A percentile compares a stretch with the other conserved stretches of the same genome.
phyloP scores from a whole-genome alignment of 2,888 invertebrate species.

The Ametastegia equiseti region DNA sequence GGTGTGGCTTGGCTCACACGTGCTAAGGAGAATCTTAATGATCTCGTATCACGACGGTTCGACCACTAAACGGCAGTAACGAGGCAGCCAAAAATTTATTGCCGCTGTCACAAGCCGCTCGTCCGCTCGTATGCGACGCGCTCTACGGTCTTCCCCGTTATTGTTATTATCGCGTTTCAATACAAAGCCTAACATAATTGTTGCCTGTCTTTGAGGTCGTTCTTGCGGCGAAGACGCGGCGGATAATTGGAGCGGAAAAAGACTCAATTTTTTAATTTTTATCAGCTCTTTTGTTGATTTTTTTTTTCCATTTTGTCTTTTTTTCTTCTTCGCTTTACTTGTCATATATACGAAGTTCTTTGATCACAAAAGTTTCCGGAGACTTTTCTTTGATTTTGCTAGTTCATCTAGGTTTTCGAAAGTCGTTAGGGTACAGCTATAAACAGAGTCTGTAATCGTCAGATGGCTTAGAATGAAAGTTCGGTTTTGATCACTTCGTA shows the following conservation, averaged over 20 bases:
- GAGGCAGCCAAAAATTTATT: constrained; percentile 69
- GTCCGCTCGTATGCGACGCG: background rate
- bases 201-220: constrained; percentile 44
- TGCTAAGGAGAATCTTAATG: constrained; percentile 65
- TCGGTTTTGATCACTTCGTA: background rate
- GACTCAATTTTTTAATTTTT: constrained; percentile 1
- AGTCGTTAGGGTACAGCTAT: background rate
- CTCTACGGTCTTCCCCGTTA: background rate
- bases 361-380: background rate
- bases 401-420: background rate
- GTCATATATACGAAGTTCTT: background rate
- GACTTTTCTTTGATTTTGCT: background rate
- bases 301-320: background rate
- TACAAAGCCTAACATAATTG: constrained; percentile 41
- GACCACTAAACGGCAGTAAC: constrained; percentile 68
- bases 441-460: background rate
- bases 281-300: no score
- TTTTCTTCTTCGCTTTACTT: background rate
- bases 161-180: constrained; percentile 38
- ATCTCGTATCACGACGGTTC: constrained; percentile 65
- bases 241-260: constrained; percentile 34
- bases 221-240: background rate
- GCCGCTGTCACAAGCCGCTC: constrained; percentile 39
- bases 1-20: constrained; percentile 73
- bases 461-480: background rate